Evolutionary conservation across 2,888 invertebrate species (phyloP).

Genomic region (Trichogramma dendrolimi): DNA sequence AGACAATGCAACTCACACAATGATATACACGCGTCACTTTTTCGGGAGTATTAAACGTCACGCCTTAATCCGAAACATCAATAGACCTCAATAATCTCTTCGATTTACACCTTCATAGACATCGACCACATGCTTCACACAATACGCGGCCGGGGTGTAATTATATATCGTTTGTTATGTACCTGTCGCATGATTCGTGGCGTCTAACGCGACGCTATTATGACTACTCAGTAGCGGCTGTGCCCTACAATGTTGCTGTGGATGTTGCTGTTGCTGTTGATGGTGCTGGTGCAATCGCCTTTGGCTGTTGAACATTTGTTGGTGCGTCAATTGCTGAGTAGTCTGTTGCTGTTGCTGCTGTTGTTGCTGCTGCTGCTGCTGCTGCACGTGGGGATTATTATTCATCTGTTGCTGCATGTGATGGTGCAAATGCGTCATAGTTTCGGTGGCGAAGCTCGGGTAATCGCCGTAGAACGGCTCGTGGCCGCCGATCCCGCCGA

Average conservation of each 20-base stretch:
- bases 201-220: conserved; percentile 46
- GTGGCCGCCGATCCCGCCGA: conserved; percentile 54
- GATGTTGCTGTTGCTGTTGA: conserved; percentile 37
- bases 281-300: conserved; percentile 35
- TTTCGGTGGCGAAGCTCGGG: conserved; percentile 42
- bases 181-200: conserved; percentile 51
- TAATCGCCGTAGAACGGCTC: conserved; percentile 70
- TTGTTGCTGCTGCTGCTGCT: conserved; percentile 9
- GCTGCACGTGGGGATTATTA: conserved; percentile 39
- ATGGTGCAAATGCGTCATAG: conserved; percentile 29
- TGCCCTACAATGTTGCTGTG: conserved; percentile 52
- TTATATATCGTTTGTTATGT: neutral
- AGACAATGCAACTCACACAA: too few species aligned
- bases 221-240: conserved; percentile 21
- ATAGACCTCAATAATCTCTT: neutral
- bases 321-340: conserved; percentile 18
- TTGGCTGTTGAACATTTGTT: conserved; percentile 22
- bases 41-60: too few species aligned
- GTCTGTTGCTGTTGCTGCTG: neutral
- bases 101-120: neutral
- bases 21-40: too few species aligned
- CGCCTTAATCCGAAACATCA: neutral
- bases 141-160: neutral
- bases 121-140: neutral
- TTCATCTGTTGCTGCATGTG: conserved; percentile 32